phyloP scores from a whole-genome alignment of 2,888 invertebrate genomes.

The Tillus elongatus region DNA sequence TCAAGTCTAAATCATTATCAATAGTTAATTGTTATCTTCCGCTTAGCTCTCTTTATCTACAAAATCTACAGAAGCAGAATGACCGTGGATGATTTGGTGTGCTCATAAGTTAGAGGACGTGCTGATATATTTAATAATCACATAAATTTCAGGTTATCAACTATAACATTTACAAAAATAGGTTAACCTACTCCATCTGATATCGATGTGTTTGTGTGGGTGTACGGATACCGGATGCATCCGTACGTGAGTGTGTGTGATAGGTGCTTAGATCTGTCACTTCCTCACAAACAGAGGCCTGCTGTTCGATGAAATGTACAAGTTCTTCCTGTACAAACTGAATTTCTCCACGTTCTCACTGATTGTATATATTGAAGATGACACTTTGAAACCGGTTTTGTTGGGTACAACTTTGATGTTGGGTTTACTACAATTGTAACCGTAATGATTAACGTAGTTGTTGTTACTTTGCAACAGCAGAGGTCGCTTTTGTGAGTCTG shows the following conservation, averaged over 20 bases:
- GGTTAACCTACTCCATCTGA: conserved; percentile 18
- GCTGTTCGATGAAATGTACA: conserved; percentile 41
- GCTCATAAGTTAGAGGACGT: conserved; percentile 4
- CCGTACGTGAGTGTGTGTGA: neutral
- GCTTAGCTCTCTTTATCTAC: too few relatives aligned
- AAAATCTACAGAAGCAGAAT: too few relatives aligned
- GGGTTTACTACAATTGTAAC: conserved; percentile 22
- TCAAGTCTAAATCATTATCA: too few relatives aligned
- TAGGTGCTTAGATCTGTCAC: conserved; percentile 28
- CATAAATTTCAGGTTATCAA: conserved; percentile 11
- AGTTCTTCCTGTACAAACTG: conserved; percentile 38
- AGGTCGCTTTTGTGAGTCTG: conserved; percentile 43
- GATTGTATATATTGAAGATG: conserved; percentile 44
- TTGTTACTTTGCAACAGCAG: conserved; percentile 34
- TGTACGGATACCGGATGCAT: neutral
- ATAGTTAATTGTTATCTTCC: too few relatives aligned
- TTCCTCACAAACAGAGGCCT: conserved; percentile 43
- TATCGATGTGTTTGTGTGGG: neutral
- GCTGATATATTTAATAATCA: neutral
- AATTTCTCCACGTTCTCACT: conserved; percentile 40
- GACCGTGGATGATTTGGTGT: too few relatives aligned
- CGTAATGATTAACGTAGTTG: conserved; percentile 16
- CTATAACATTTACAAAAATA: conserved; percentile 23
- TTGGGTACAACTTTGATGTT: conserved; percentile 43
- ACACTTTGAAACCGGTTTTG: conserved; percentile 47